phyloP scores from a whole-genome alignment of 2,113 vertebrate species.

The Martes martes region DNA sequence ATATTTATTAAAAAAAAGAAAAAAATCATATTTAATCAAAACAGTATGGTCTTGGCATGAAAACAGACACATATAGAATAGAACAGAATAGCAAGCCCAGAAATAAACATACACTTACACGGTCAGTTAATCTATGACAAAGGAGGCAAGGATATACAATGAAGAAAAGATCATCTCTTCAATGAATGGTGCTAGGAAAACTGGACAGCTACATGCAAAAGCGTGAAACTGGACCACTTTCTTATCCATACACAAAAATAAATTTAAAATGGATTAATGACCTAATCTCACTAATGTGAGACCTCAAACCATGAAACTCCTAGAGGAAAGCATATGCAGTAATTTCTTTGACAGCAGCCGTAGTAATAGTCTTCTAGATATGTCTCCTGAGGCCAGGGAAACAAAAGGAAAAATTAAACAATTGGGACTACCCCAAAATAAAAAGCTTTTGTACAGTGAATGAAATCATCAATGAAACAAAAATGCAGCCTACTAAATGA shows the following conservation, averaged over 20 bases:
- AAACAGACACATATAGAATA: background rate
- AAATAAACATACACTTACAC: background rate
- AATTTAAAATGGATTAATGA: background rate
- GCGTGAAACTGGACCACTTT: background rate
- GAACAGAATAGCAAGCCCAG: background rate
- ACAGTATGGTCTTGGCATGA: background rate
- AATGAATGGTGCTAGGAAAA: background rate
- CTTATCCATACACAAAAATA: background rate
- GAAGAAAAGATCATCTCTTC: background rate
- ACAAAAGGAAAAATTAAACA: background rate
- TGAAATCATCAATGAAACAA: background rate
- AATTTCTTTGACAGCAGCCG: background rate
- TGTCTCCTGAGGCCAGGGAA: background rate
- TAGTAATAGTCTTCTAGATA: background rate
- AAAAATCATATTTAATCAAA: background rate
- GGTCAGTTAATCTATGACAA: background rate
- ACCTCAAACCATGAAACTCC: background rate
- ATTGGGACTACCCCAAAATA: background rate
- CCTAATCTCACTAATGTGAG: background rate
- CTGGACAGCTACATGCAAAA: background rate
- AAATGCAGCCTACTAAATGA: background rate
- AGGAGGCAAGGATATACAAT: background rate
- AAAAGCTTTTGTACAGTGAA: background rate
- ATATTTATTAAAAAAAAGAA: background rate
- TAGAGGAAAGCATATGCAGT: background rate